Evolutionary conservation across 2,888 invertebrate genomes (phyloP).

Genomic region (Synergus japonicus): DNA sequence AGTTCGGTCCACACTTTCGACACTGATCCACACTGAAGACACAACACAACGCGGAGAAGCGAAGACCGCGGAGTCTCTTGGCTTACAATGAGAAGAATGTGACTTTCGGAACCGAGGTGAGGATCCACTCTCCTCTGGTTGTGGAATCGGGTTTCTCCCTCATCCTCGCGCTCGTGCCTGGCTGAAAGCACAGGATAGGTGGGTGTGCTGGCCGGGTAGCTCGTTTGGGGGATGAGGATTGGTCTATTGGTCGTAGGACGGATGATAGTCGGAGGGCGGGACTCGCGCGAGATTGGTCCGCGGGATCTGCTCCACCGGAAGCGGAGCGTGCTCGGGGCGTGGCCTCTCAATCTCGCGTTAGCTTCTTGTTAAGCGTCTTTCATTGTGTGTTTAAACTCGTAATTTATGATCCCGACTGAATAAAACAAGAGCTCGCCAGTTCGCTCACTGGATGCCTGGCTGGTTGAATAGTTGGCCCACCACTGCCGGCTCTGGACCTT

Average conservation of each 20-base stretch:
- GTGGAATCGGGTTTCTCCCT: slow-evolving; percentile 44
- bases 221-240: slow-evolving; percentile 53
- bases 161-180: slow-evolving; percentile 46
- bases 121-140: slow-evolving; percentile 46
- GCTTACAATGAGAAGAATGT: slow-evolving; percentile 51
- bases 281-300: slow-evolving; percentile 64
- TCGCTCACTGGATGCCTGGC: slow-evolving; percentile 54
- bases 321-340: slow-evolving; percentile 66
- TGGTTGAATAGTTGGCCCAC: slow-evolving; percentile 31
- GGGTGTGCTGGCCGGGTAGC: slow-evolving; percentile 27
- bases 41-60: neutral
- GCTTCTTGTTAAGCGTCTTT: slow-evolving; percentile 78
- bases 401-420: slow-evolving; percentile 78
- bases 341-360: slow-evolving; percentile 78
- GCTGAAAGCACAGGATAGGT: slow-evolving; percentile 33
- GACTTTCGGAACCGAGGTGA: slow-evolving; percentile 43
- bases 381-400: slow-evolving; percentile 78
- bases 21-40: neutral
- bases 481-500: slow-evolving; percentile 12
- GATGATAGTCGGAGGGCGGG: slow-evolving; percentile 62
- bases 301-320: slow-evolving; percentile 61
- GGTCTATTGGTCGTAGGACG: slow-evolving; percentile 54
- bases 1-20: neutral
- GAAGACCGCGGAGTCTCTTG: slow-evolving; percentile 43
- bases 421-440: slow-evolving; percentile 74